Percentiles rank a stretch among this genome's conserved stretches.
Evolutionary conservation across 2,888 invertebrate genomes (phyloP).

Genomic region (Empis livida): DNA sequence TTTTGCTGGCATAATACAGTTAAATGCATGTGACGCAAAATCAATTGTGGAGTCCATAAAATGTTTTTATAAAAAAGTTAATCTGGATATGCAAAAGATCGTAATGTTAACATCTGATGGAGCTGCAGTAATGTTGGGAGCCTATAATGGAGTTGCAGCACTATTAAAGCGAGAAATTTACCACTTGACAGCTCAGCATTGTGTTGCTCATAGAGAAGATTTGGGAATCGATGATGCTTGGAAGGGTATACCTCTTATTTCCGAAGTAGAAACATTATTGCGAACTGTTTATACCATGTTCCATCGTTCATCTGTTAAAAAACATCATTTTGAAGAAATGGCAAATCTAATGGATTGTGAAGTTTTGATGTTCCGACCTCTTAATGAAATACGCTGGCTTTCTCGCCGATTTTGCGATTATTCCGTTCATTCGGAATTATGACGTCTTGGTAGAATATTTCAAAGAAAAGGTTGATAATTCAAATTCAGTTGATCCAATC

Average conservation of each 20-base stretch:
- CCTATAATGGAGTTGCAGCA: constrained; percentile 1
- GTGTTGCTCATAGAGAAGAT: constrained; percentile 1
- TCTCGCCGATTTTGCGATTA: neutral
- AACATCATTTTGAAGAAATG: neutral
- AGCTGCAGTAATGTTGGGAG: constrained; percentile 2
- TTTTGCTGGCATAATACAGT: constrained; percentile 1
- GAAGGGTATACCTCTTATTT: neutral
- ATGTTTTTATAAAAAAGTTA: neutral
- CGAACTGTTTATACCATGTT: neutral
- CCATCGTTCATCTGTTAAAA: neutral
- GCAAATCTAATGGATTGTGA: neutral
- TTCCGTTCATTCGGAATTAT: neutral
- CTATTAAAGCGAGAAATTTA: neutral
- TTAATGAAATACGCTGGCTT: neutral
- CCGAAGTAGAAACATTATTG: neutral
- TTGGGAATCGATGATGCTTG: neutral
- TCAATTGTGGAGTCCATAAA: neutral
- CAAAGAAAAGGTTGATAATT: neutral
- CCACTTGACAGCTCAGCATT: constrained; percentile 1
- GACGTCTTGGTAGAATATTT: neutral
- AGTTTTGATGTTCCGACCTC: neutral
- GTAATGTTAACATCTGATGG: constrained; percentile 3
- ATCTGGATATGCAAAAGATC: constrained; percentile 1
- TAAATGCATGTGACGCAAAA: neutral
- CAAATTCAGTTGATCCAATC: neutral